These are phyloP conservation scores for Acanthosepion esculentum DNA, from an alignment of 2,888 invertebrate species.

Conservation along the genomic window DNA sequence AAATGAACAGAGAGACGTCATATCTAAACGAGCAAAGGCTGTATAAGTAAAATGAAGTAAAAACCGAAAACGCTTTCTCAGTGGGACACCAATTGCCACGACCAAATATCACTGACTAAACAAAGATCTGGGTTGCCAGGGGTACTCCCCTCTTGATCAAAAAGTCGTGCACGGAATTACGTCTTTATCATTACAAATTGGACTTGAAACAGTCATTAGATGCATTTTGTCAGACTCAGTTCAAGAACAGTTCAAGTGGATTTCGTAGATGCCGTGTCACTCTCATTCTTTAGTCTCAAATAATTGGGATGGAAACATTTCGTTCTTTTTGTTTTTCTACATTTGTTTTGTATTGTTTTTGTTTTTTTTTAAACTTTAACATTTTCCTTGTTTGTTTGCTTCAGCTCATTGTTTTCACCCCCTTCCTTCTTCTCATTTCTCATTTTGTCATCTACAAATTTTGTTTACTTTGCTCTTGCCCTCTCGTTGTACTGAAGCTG, in stretches of 20 bases:
- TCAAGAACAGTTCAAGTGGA: not conserved
- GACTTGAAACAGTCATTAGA: slow-evolving; percentile 33
- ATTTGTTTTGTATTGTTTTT: too few species aligned
- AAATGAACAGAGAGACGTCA: too few species aligned
- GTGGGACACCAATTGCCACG: not conserved
- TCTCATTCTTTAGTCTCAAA: not conserved
- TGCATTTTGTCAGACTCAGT: not conserved
- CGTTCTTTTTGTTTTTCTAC: too few species aligned
- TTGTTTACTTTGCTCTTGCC: too few species aligned
- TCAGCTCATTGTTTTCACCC: too few species aligned
- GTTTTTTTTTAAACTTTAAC: too few species aligned
- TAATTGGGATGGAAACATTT: not conserved
- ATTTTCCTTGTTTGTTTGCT: too few species aligned
- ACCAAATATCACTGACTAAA: not conserved
- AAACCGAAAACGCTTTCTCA: not conserved
- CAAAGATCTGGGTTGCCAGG: not conserved
- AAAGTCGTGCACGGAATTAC: not conserved
- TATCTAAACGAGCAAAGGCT: too few species aligned
- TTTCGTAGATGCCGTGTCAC: not conserved
- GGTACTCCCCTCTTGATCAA: not conserved
- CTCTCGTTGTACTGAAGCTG: too few species aligned
- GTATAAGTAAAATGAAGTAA: not conserved
- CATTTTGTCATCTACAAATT: too few species aligned
- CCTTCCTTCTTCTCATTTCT: too few species aligned
- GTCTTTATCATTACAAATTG: slow-evolving; percentile 17